phyloP scores from a whole-genome alignment of 2,797 vertebrate species.

The Artibeus lituratus region DNA sequence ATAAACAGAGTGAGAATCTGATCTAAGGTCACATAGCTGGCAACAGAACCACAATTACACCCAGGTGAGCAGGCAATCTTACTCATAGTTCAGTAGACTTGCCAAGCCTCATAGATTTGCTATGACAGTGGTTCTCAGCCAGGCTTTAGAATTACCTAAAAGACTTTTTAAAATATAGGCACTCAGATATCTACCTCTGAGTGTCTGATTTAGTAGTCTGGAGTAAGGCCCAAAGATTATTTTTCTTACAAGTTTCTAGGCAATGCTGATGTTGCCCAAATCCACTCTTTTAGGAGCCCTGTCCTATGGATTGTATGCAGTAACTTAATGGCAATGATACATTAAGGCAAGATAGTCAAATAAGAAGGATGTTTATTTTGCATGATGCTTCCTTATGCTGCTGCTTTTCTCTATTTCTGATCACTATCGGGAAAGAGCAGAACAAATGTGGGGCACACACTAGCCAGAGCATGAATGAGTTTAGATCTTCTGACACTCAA shows the following conservation, averaged over 20 bases:
- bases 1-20: neutral
- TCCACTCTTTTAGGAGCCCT: neutral
- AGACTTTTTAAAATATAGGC: neutral
- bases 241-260: conserved; percentile 8
- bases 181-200: neutral
- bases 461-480: neutral
- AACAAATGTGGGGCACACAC: neutral
- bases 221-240: neutral
- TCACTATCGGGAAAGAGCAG: neutral
- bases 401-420: conserved; percentile 2
- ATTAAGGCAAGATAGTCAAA: neutral
- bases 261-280: neutral
- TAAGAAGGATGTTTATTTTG: neutral
- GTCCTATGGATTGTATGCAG: neutral
- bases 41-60: neutral
- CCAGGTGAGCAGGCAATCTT: neutral
- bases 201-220: neutral
- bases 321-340: neutral
- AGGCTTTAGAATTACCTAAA: neutral
- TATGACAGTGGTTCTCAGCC: neutral
- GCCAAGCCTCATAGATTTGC: neutral
- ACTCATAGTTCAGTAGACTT: neutral
- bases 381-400: neutral
- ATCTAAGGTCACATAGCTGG: neutral
- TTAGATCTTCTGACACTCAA: neutral